phyloP scores from a whole-genome alignment of 2,113 vertebrate species.

The Bubo blakistoni region DNA sequence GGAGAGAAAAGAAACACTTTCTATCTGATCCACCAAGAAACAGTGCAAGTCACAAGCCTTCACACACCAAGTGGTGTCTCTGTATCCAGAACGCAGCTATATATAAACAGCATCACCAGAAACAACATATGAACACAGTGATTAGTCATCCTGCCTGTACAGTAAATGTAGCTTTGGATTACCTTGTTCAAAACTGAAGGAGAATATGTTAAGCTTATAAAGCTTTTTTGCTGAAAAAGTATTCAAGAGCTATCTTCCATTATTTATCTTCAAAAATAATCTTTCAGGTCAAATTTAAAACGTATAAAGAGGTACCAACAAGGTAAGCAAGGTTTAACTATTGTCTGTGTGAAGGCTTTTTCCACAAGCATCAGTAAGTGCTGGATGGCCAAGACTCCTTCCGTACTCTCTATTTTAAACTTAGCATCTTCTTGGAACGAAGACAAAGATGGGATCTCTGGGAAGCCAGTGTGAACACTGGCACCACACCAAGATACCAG shows the following conservation, averaged over 20 bases:
- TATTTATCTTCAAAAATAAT: neutral
- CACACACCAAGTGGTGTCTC: neutral
- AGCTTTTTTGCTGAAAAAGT: neutral
- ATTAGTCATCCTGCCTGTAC: conserved; percentile 33
- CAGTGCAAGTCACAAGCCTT: neutral
- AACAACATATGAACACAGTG: conserved; percentile 21
- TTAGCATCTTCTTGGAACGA: neutral
- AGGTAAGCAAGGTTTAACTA: neutral
- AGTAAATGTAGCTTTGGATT: neutral
- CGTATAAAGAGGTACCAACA: neutral
- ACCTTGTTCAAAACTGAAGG: neutral
- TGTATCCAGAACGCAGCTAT: neutral
- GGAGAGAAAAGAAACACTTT: neutral
- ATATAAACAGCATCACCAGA: conserved; percentile 31
- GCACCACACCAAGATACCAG: conserved; percentile 18
- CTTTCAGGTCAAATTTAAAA: neutral
- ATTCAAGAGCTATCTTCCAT: neutral
- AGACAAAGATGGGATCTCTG: neutral
- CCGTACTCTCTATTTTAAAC: neutral
- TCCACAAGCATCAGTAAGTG: neutral
- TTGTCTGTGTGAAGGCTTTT: neutral
- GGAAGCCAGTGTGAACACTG: conserved; percentile 4
- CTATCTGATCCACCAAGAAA: neutral
- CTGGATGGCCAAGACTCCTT: neutral
- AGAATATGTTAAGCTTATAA: neutral